phyloP scores from a whole-genome alignment of 2,797 vertebrate species.

The Caiman crocodilus region DNA sequence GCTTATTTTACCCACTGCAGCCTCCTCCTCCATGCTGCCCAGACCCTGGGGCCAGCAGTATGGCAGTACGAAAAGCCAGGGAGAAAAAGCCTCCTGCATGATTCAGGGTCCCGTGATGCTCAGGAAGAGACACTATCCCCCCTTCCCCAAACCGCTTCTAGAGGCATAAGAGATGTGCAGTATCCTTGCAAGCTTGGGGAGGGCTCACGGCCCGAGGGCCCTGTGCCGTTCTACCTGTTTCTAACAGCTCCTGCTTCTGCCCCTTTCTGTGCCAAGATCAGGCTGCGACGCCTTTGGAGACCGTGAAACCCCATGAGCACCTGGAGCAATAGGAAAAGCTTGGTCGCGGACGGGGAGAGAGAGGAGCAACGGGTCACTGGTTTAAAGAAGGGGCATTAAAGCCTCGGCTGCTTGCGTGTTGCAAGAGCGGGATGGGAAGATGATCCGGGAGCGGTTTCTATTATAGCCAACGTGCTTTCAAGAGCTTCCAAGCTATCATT shows the following conservation, averaged over 20 bases:
- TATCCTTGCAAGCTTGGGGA: neutral
- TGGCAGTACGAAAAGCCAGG: too few species aligned
- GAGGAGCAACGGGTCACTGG: neutral
- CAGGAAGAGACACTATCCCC: too few species aligned
- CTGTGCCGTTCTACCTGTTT: neutral
- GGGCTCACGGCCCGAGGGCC: neutral
- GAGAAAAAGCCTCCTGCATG: too few species aligned
- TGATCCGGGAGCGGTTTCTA: neutral
- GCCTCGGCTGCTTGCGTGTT: neutral
- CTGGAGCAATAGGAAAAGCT: neutral
- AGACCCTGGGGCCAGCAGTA: too few species aligned
- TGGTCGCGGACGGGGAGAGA: neutral
- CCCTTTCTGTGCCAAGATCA: conserved; percentile 43
- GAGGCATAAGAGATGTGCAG: too few species aligned
- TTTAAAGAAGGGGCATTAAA: neutral
- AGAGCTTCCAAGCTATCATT: too few species aligned
- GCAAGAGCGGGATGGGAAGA: neutral
- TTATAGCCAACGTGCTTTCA: neutral
- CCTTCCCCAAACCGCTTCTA: too few species aligned
- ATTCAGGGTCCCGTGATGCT: too few species aligned
- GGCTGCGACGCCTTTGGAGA: fast-evolving
- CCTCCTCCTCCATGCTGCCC: too few species aligned
- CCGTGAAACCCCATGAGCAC: neutral
- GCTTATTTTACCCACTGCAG: too few species aligned
- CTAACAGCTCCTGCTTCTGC: neutral